Base-by-base conservation (phyloP, 2,888 invertebrate genomes). In the Amorpha juglandis region DNA sequence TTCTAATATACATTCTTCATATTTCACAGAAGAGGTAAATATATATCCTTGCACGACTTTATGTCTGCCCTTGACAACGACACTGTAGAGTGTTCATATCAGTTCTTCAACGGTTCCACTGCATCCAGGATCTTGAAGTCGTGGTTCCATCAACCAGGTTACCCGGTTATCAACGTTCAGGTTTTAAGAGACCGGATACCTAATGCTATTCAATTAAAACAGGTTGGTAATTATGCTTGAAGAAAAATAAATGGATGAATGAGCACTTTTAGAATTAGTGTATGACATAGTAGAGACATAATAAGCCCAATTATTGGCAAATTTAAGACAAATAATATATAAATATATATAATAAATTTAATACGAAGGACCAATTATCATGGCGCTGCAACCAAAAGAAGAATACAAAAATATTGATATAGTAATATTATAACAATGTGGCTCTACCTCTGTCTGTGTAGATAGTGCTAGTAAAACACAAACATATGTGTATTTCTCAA, bases 111-210 rank as follows among this genome's bases (percentile, higher is more conserved):
- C 58, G 92, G 92, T 0, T 87, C 90, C 42, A 87, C 94, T 0
- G 84, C 89, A 9, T 84, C 87, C 0, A 86, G 82, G 62, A 94
- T 95, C 16, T 90, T 95, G 68, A 86, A 89, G 69, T 95, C 95
- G 6, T 97, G 96, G 96, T 95, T 96, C 12, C 92, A 93, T 55
- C 94, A 96, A 74, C 86, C 94, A 9, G 96, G 96, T 0, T 96
- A 94, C 75, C 97, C 96, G 0, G 89, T 96, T 1, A 82, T 96
- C 0, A 92, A 82, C 0, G 95, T 96, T 0, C 81, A 87, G 27
- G 91, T 93, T 0, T 71, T 91, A 19, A 83, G 91, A 58, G 87
- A 89, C 69, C 77, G 89, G 7, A 78, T 72, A 0, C 89, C 88
- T 0, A 88, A 92, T 69, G 88, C 84, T 53, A 81, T 93, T 51